phyloP scores from a whole-genome alignment of 1,140 invertebrate species.

The Caenorhabditis brenneri region DNA sequence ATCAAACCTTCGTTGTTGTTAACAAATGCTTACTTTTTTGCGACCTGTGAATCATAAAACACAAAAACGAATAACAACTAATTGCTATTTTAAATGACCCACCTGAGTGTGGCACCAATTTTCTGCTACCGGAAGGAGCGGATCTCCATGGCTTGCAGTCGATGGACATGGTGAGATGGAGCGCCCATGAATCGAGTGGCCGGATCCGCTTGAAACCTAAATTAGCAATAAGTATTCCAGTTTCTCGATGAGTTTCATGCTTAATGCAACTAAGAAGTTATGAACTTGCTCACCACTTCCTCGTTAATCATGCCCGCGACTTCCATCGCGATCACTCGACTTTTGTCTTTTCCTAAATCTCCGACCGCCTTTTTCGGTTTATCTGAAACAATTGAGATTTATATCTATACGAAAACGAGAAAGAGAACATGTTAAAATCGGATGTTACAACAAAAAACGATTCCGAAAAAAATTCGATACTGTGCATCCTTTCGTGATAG shows the following conservation, averaged over 20 bases:
- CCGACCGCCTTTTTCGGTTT: not conserved
- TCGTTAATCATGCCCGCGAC: slow-evolving; percentile 15
- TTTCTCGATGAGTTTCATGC: too few species aligned
- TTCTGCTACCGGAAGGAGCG: slow-evolving; percentile 83
- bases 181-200: slow-evolving; percentile 10
- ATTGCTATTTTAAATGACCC: not conserved
- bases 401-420: not conserved
- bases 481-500: not conserved
- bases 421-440: not conserved
- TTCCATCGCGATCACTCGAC: not conserved
- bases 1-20: too few species aligned
- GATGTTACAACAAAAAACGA: not conserved
- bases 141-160: slow-evolving; percentile 1
- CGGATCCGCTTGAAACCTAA: slow-evolving; percentile 37
- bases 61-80: too few species aligned
- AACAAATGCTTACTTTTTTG: too few species aligned
- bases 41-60: too few species aligned
- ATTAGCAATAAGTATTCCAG: not conserved
- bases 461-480: not conserved
- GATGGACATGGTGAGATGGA: slow-evolving; percentile 32
- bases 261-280: not conserved
- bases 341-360: not conserved
- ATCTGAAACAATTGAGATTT: not conserved
- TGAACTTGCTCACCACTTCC: not conserved
- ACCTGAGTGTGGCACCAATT: slow-evolving; percentile 97